Conservation (phyloP, 1,140 invertebrate species). For the Penaeus vannamei region DNA sequence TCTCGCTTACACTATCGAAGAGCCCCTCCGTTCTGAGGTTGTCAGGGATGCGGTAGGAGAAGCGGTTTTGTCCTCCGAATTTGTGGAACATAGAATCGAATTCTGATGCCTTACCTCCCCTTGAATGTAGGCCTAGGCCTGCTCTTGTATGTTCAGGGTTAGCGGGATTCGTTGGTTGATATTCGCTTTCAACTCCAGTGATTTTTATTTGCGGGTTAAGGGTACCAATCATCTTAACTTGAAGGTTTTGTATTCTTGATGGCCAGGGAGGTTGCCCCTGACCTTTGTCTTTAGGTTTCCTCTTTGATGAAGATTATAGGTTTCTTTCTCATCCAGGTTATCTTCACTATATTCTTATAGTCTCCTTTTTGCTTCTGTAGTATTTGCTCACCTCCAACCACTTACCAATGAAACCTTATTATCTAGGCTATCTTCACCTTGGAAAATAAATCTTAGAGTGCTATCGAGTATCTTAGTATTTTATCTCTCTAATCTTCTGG, state of each 20-base stretch:
- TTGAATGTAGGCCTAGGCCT: background rate
- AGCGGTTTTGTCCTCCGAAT: slow-evolving; percentile 23
- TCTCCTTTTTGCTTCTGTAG: no score
- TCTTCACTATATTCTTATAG: no score
- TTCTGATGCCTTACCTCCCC: slow-evolving; percentile 9
- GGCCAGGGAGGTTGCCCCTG: background rate
- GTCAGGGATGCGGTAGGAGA: slow-evolving; percentile 34
- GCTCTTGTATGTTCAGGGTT: slow-evolving; percentile 23
- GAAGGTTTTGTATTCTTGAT: background rate
- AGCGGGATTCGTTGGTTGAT: slow-evolving; percentile 39
- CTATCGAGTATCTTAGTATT: no score
- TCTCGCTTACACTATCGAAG: slow-evolving; percentile 46
- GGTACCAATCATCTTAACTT: slow-evolving; percentile 23
- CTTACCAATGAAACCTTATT: no score
- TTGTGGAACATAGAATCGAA: slow-evolving; percentile 36
- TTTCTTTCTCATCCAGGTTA: no score
- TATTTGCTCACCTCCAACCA: no score
- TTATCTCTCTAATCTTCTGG: no score
- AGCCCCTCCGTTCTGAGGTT: slow-evolving; percentile 34
- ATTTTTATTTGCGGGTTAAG: background rate
- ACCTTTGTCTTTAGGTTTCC: background rate
- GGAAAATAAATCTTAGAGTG: no score
- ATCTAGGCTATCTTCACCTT: no score
- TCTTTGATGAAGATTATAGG: background rate
- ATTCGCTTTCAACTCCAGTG: slow-evolving; percentile 9